Evolutionary conservation across 2,888 invertebrate genomes (phyloP), one percentile per base, ranked within the genome.

Genomic region (Agrochola macilenta): DNA sequence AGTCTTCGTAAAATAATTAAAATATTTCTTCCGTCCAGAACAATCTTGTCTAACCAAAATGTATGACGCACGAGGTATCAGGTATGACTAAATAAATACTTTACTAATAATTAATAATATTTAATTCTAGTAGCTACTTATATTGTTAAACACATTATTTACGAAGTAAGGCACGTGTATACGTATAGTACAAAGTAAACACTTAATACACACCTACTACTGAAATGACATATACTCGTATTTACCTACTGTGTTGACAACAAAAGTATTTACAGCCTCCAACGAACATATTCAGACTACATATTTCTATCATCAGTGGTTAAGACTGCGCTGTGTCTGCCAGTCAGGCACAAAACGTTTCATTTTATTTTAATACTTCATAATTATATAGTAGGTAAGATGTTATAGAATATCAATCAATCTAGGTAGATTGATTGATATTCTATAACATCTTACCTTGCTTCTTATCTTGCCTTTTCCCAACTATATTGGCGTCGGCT

Each of bases 131-230:
- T 20, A 26, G 20, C 23, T 23, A 52, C 8, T 9, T 52, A 9
- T 23, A 52, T 52, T 23, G 9, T 52, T 23, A 52, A 52, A 20
- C 52, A 58, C 14, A 43, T 14, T 52, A 69, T 43, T 76, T 58
- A 49, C 39, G 12, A 30, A 63, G n/a, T 17, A 35, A 57, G 30
- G 17, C 35, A 64, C 12, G 39, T 64, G 20, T 43, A 20, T n/a
- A n/a, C n/a, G n/a, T n/a, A n/a, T 11, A 23, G 12, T 46, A 20
- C 57, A 69, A 69, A 39, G 57, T 71, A 80, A 78, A 81, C n/a
- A 78, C 12, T 43, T 17, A 58, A 26, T 60, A 23, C 1, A 52
- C 7, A 23, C 7, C 30, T 43, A 35, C 20, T 63, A 61, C 61
- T 76, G 8, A 57, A 75, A 46, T 57, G 14, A 76, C 17, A 52